Base-by-base conservation (phyloP, 1,140 invertebrate genomes). In the Polypedilum pembai region DNA sequence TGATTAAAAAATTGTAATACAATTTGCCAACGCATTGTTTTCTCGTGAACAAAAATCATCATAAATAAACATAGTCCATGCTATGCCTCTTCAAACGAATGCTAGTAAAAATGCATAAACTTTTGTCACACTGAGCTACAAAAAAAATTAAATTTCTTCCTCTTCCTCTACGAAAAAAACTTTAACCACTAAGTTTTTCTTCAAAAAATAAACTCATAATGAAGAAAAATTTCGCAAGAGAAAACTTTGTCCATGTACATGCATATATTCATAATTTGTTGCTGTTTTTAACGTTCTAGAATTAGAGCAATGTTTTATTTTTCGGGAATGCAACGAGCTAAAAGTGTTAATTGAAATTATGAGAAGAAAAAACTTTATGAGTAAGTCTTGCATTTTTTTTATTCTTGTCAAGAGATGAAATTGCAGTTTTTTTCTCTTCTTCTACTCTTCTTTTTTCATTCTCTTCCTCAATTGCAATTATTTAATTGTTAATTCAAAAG, bases 401-500 rank as follows among this genome's bases (percentile, higher is more conserved):
- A 33, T 33, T 33, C 24, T 33, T 33, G n/a, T n/a, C 15, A n/a
- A n/a, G 45, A 56, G n/a, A 56, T 56, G 45, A 56, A 56, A 56
- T 56, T 56, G 45, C 45, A 56, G 15, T 56, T 56, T 56, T 56
- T 56, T 56, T 15, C 45, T 1, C 5, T 33, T 56, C 1, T 15
- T 56, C 45, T n/a, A 2, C 8, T 45, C 41, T 8, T 3, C 41
- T 45, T 45, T 45, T 45, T 45, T 56, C 45, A 1, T 56, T 45
- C n/a, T 56, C 45, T 15, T 56, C n/a, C 45, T 56, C 45, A 56
- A 56, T 56, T 56, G 45, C 45, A 56, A 56, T 56, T 56, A 56
- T 56, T 56, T n/a, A 56, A 56, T 56, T 56, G 45, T 56, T 56
- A 56, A 56, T 56, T 56, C 45, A 56, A 56, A 56, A 56, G 45